phyloP scores from a whole-genome alignment of 2,797 vertebrate genomes.

The Pyrrhura leucotis region DNA sequence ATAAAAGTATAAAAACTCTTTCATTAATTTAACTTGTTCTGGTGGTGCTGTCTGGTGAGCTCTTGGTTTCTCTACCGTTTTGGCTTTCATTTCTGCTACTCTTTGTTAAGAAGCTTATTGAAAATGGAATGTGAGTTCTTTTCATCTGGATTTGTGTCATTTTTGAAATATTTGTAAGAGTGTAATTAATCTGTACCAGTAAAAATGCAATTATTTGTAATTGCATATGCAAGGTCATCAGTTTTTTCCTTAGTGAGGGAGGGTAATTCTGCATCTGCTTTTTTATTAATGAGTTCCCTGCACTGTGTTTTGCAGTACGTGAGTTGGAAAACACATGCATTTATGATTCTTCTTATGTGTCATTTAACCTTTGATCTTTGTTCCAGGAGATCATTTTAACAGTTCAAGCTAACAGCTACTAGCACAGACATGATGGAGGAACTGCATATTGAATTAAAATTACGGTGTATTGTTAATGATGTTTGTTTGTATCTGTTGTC shows the following conservation, averaged over 20 bases:
- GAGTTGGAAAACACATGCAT: neutral
- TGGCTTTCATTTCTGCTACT: neutral
- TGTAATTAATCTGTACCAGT: neutral
- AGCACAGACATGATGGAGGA: neutral
- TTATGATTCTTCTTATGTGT: neutral
- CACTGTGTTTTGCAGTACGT: neutral
- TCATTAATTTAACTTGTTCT: conserved; percentile 54
- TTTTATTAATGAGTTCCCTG: neutral
- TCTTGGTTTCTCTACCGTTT: neutral
- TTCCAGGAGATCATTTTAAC: neutral
- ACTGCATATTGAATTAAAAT: neutral
- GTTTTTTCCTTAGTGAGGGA: neutral
- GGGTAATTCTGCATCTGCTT: neutral
- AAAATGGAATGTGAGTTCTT: neutral
- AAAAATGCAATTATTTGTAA: neutral
- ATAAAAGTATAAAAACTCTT: conserved; percentile 55
- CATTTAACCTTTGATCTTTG: neutral
- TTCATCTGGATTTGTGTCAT: neutral
- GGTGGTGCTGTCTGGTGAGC: neutral
- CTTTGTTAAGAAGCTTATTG: neutral
- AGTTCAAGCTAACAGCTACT: neutral
- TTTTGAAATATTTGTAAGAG: neutral
- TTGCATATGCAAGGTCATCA: neutral
- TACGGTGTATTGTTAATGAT: neutral
- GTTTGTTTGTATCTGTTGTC: neutral